Percentiles rank a stretch among this genome's conserved stretches.
Conservation (phyloP, 2,113 vertebrate species). For the Delphinus delphis region DNA sequence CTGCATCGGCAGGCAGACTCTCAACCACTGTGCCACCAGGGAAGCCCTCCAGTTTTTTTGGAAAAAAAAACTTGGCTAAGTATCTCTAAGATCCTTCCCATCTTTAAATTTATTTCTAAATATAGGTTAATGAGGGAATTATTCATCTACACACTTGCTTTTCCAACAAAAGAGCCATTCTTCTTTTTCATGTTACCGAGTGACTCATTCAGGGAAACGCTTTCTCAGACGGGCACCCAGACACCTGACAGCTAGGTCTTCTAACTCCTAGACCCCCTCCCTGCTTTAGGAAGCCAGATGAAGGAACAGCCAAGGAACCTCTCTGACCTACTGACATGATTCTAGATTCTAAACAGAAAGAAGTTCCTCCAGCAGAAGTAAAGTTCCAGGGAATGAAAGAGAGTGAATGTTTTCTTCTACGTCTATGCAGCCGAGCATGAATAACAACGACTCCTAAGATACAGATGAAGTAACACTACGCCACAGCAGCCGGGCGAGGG, state of each 20-base stretch:
- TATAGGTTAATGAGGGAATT: not conserved
- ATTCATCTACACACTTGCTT: not conserved
- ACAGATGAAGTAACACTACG: accelerated
- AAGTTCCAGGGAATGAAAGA: too few species aligned
- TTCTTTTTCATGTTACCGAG: not conserved
- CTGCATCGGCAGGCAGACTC: too few species aligned
- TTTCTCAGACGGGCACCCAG: not conserved
- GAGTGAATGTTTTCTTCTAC: accelerated
- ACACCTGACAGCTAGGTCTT: not conserved
- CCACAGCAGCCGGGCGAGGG: not conserved
- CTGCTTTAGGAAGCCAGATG: not conserved
- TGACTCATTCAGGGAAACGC: too few species aligned
- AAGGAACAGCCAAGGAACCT: not conserved
- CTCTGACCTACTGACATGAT: not conserved
- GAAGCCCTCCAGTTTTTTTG: not conserved
- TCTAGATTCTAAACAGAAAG: not conserved
- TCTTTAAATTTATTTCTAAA: not conserved
- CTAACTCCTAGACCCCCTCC: not conserved
- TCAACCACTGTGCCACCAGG: too few species aligned
- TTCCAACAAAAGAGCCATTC: too few species aligned
- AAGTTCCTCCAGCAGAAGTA: too few species aligned
- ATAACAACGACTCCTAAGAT: not conserved
- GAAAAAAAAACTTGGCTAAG: too few species aligned
- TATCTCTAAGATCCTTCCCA: not conserved
- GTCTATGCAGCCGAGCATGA: not conserved